Conservation (phyloP, 2,113 vertebrate genomes). For the Saimiri boliviensis region DNA sequence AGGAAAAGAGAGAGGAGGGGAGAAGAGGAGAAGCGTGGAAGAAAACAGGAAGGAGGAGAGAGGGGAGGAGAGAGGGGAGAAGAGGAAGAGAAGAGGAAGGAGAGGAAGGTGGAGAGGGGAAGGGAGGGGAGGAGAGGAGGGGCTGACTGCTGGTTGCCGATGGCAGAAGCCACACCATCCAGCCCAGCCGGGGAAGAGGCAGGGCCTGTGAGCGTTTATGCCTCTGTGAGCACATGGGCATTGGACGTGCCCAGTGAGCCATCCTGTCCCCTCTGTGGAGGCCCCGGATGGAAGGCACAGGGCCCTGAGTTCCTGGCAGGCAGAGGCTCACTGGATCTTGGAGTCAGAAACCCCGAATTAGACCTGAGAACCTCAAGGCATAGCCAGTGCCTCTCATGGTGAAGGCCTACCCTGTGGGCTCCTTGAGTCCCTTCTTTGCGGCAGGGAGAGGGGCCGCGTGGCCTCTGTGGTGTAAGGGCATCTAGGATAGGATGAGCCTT, state of each 20-base stretch:
- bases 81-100: too few relatives aligned
- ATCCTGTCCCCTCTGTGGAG: neutral
- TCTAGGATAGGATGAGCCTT: neutral
- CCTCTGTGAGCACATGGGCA: neutral
- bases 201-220: neutral
- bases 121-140: too few relatives aligned
- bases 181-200: neutral
- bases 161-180: neutral
- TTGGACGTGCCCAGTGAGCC: neutral
- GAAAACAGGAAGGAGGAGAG: neutral
- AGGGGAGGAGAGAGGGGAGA: neutral
- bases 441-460: neutral
- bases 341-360: constrained; percentile 20
- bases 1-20: neutral
- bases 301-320: neutral
- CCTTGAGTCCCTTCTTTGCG: neutral
- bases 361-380: neutral
- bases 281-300: neutral
- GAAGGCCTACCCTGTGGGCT: neutral
- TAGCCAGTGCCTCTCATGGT: neutral
- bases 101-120: neutral
- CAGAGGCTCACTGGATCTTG: neutral
- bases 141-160: neutral
- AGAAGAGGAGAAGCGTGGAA: neutral
- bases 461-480: neutral